These are phyloP conservation scores for Drosophila varians DNA, from an alignment of 1,140 invertebrate genomes.

Conservation along the genomic window DNA sequence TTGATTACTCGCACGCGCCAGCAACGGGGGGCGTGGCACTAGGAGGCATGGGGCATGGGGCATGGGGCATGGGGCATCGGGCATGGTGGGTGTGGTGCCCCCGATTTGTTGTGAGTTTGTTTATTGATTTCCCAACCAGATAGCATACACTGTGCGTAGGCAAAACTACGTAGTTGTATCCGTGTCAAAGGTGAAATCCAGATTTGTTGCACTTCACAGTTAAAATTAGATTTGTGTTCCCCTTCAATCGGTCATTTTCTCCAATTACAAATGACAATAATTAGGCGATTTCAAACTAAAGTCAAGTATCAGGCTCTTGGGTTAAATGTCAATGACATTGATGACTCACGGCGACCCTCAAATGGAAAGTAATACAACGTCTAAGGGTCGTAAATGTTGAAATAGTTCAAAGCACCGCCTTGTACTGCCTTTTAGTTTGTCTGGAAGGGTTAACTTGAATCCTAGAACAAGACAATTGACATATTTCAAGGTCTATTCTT, in stretches of 20 bases:
- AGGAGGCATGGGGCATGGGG: not conserved
- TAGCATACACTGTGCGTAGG: slow-evolving; percentile 11
- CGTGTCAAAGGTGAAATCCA: not conserved
- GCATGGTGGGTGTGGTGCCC: slow-evolving; percentile 3
- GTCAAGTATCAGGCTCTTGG: not conserved
- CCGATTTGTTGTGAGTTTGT: slow-evolving; percentile 26
- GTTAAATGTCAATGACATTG: slow-evolving; percentile 19
- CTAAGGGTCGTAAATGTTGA: slow-evolving; percentile 13
- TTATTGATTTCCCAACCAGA: slow-evolving; percentile 49
- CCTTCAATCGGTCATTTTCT: slow-evolving; percentile 7
- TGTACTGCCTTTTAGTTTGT: slow-evolving; percentile 13
- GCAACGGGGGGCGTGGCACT: not conserved
- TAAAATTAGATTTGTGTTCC: slow-evolving; percentile 9
- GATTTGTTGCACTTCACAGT: slow-evolving; percentile 27
- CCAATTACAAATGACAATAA: slow-evolving; percentile 17
- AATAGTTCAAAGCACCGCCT: slow-evolving; percentile 32
- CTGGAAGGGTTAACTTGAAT: slow-evolving; percentile 10
- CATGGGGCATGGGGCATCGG: too few species aligned
- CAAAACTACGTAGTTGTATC: slow-evolving; percentile 13
- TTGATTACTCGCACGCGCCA: slow-evolving; percentile 58
- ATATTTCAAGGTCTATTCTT: slow-evolving; percentile 42
- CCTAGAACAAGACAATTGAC: slow-evolving; percentile 25
- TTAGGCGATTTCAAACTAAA: not conserved
- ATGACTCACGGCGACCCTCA: slow-evolving; percentile 9
- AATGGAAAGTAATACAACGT: slow-evolving; percentile 1